Percentiles rank a stretch among this genome's conserved stretches.
These are phyloP conservation scores for Pangasius djambal DNA, from an alignment of 2,797 vertebrate genomes.

Conservation along the genomic window DNA sequence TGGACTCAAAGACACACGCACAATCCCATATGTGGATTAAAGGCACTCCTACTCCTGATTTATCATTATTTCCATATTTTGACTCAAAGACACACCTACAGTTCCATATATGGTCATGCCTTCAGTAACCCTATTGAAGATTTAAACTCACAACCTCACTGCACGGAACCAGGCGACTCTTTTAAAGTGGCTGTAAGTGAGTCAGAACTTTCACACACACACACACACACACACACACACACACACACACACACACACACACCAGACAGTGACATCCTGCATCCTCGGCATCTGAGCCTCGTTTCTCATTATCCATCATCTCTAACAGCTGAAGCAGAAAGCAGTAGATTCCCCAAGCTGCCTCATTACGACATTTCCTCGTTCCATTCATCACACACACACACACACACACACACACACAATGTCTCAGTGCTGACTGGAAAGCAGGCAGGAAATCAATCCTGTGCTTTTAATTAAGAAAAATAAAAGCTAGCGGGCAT, in stretches of 20 bases:
- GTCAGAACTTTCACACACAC: background rate
- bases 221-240: constrained; percentile 17
- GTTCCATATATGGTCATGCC: background rate
- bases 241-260: constrained; percentile 18
- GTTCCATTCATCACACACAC: constrained; percentile 29
- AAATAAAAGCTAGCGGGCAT: constrained; percentile 29
- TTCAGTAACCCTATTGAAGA: background rate
- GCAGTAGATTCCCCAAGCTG: constrained; percentile 28
- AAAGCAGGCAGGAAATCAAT: constrained; percentile 46
- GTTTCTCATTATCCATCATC: constrained; percentile 32
- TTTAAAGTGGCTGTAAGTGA: background rate
- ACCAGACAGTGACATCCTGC: constrained; percentile 2
- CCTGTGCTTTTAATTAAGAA: constrained; percentile 36
- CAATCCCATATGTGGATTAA: background rate
- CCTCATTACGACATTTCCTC: constrained; percentile 35
- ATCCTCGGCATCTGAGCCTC: background rate
- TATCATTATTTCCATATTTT: background rate
- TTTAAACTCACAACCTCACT: background rate
- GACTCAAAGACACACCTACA: background rate
- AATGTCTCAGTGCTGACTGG: constrained; percentile 2
- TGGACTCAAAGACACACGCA: background rate
- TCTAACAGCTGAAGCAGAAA: constrained; percentile 37
- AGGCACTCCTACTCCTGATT: background rate
- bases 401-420: constrained; percentile 11
- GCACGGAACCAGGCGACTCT: background rate